Evolutionary conservation across 2,888 invertebrate species (phyloP).

Genomic region (Crossocerus cetratus): DNA sequence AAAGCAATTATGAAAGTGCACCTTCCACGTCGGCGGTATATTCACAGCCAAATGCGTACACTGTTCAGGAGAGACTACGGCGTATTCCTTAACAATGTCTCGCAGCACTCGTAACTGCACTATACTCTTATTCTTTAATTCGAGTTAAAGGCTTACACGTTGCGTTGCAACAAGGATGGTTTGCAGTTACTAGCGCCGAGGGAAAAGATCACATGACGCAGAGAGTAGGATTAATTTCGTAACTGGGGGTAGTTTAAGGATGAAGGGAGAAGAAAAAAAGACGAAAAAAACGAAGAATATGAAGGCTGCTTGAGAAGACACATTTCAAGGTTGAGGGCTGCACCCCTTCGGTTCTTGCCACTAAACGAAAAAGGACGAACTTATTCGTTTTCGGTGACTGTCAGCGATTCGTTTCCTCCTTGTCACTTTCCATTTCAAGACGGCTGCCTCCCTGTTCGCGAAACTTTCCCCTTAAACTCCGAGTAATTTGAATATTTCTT

Average conservation of each 20-base stretch:
- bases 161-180: too few species aligned
- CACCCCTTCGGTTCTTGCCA: slow-evolving; percentile 20
- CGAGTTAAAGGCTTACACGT: too few species aligned
- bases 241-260: not conserved
- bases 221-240: not conserved
- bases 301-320: not conserved
- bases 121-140: too few species aligned
- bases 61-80: slow-evolving; percentile 7
- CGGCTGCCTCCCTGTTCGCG: not conserved
- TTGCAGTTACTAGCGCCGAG: slow-evolving; percentile 14
- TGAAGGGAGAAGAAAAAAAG: not conserved
- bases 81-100: too few species aligned
- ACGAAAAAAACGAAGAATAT: not conserved
- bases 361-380: slow-evolving; percentile 9
- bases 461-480: too few species aligned
- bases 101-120: too few species aligned
- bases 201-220: not conserved
- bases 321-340: slow-evolving; percentile 47
- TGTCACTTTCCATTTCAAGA: slow-evolving; percentile 3
- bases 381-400: slow-evolving; percentile 8
- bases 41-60: slow-evolving; percentile 6
- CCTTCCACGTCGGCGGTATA: slow-evolving; percentile 17
- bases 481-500: too few species aligned
- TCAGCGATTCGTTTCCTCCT: not conserved
- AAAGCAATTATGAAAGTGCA: slow-evolving; percentile 42